Evolutionary conservation across 1,140 invertebrate species (phyloP), one percentile per base, ranked within the genome.

Genomic region (Lordiphosa mommai): DNA sequence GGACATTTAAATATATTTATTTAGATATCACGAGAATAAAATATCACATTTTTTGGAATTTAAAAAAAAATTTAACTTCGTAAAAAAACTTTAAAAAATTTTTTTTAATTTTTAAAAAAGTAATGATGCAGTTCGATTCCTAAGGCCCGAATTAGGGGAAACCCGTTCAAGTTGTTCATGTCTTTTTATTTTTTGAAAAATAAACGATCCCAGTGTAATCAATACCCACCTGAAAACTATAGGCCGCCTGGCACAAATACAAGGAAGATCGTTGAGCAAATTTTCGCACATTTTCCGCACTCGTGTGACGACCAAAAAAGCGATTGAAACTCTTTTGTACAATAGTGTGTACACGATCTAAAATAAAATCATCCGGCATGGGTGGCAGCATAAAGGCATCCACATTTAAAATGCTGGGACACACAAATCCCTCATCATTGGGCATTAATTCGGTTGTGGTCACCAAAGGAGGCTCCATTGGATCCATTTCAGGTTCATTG

Each of bases 301-400:
- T 73, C 6, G 86, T 87, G n/a, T 71, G 56, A 0, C 55, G 52
- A 0, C 77, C 72, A 38, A 88, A 76, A 6, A 70, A 61, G 5
- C 69, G 59, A 4, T 87, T 65, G 9, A 87, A 79, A 17, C 49
- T 66, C 43, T 79, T 88, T 27, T 86, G 79, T 0, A 88, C 87
- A 3, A 87, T 64, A 3, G 61, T 88, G 4, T 86, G 72, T 0
- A 86, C 71, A 7, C 82, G 73, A 13, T 87, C 85, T 63, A 80
- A 73, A 10, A 73, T 73, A 5, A 88, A 85, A 32, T 87, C 73
- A 53, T 88, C 85, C 1, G 87, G 84, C 56, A 77, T 61, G 4
- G 67, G 80, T 2, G 67, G 77, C 52, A 70, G 36, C 48, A 77
- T 37, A 7, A 63, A 87, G 2, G 74, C 80, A 37, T 84, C 76